Evolutionary conservation across 2,888 invertebrate species (phyloP), one percentile per base, ranked within the genome.

Genomic region (Lasiommata megera): DNA sequence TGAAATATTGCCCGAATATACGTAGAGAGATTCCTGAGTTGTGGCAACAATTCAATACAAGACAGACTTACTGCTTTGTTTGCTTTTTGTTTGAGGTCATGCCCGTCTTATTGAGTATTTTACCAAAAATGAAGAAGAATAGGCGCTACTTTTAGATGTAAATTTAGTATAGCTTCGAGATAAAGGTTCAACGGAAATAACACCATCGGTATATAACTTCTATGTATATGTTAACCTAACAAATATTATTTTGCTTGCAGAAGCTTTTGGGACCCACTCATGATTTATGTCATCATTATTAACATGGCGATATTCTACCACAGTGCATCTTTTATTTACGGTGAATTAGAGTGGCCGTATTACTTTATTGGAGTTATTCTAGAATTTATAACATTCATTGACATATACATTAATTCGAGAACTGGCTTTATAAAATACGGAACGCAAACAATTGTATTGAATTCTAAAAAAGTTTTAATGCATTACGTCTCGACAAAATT

Each of bases 221-320:
- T 23, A 2, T 3, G 23, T 23, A n/a, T 8, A 14, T 38, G 0
- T 7, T 7, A 2, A 12, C 14, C 3, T 38, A 7, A 7, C 6
- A 38, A 16, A 14, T 44, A 12, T 8, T 8, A 14, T 31, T 47
- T 34, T 47, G 0, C 37, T 63, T 61, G n/a, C 60, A 61, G 63
- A 8, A 55, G 54, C 41, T 54, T 58, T 46, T 65, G 63, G 61
- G 63, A 62, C 11, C 58, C 52, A 11, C 38, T 58, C 3, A 58
- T 62, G 11, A 40, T 62, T 7, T 46, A 50, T 31, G 46, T 58
- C 8, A 48, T 57, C 12, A 8, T 60, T 6, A 34, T 65, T 28
- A 61, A 54, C 23, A 63, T 57, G 56, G 34, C 60, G 28, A 29
- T 63, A 52, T 63, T 63, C 46, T 60, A 63, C 47, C 60, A 62